phyloP scores from a whole-genome alignment of 2,113 vertebrate species.

The Nymphicus hollandicus region DNA sequence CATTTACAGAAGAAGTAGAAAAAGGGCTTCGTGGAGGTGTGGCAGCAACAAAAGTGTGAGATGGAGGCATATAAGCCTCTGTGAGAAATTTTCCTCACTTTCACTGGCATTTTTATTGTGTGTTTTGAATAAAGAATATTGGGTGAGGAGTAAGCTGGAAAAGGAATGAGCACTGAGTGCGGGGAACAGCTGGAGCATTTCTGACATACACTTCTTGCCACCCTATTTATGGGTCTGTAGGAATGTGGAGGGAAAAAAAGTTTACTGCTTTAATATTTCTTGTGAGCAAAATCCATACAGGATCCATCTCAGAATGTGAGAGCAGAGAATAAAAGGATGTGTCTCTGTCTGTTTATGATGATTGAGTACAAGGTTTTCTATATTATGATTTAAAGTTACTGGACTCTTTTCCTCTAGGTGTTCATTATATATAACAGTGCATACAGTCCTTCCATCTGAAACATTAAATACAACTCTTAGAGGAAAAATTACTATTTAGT shows the following conservation, averaged over 20 bases:
- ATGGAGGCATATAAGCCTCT: not conserved
- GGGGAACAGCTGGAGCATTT: conserved; percentile 26
- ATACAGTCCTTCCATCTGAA: not conserved
- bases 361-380: conserved; percentile 2
- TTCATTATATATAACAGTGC: not conserved
- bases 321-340: conserved; percentile 42
- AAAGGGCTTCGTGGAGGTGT: not conserved
- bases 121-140: conserved; percentile 28
- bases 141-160: not conserved
- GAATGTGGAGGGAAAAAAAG: conserved; percentile 49
- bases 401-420: not conserved
- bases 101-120: conserved; percentile 24
- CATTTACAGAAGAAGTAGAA: not conserved
- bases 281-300: conserved; percentile 55
- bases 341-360: conserved; percentile 44
- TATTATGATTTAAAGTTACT: conserved; percentile 4
- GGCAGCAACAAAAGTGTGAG: not conserved
- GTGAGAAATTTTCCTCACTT: not conserved
- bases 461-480: not conserved
- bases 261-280: conserved; percentile 66
- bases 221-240: conserved; percentile 29
- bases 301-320: conserved; percentile 48
- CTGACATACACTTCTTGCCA: conserved; percentile 3
- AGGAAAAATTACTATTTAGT: not conserved
- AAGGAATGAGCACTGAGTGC: not conserved